A percentile compares a stretch with the other conserved stretches of the same genome.
Conservation (phyloP, 2,888 invertebrate species). For the Glaucopsyche alexis region DNA sequence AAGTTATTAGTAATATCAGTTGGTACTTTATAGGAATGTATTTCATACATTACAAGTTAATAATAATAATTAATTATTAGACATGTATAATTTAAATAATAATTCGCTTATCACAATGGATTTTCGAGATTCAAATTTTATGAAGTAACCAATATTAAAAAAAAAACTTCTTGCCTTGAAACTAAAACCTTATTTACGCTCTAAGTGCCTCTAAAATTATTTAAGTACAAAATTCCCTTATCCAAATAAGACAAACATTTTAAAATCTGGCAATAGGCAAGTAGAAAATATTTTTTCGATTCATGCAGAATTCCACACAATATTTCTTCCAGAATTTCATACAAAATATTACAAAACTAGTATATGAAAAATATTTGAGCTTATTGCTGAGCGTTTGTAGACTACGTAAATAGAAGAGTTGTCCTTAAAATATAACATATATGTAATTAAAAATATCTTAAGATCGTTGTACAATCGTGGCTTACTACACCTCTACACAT, state of each 20-base stretch:
- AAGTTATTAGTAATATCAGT: too few relatives aligned
- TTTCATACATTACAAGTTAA: conserved; percentile 46
- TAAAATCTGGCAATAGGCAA: background rate
- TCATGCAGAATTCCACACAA: background rate
- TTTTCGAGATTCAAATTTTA: background rate
- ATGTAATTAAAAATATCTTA: conserved; percentile 6
- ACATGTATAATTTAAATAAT: background rate
- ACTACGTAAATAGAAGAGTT: background rate
- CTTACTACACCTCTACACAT: conserved; percentile 3
- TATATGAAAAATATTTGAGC: conserved; percentile 20
- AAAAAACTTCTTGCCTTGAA: background rate
- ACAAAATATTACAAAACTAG: background rate
- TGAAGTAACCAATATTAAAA: background rate
- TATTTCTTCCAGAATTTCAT: too few relatives aligned
- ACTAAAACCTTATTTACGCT: background rate
- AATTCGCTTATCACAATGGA: background rate
- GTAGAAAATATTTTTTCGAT: background rate
- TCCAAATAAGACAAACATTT: background rate
- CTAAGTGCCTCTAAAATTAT: background rate
- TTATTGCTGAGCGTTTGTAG: background rate
- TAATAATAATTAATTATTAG: too few relatives aligned
- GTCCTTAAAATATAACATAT: background rate
- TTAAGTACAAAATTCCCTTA: background rate
- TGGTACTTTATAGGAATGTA: conserved; percentile 47
- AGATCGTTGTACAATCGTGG: conserved; percentile 24